These are phyloP conservation scores for Hepsetus odoe DNA, from an alignment of 2,113 vertebrate species.

Conservation along the genomic window DNA sequence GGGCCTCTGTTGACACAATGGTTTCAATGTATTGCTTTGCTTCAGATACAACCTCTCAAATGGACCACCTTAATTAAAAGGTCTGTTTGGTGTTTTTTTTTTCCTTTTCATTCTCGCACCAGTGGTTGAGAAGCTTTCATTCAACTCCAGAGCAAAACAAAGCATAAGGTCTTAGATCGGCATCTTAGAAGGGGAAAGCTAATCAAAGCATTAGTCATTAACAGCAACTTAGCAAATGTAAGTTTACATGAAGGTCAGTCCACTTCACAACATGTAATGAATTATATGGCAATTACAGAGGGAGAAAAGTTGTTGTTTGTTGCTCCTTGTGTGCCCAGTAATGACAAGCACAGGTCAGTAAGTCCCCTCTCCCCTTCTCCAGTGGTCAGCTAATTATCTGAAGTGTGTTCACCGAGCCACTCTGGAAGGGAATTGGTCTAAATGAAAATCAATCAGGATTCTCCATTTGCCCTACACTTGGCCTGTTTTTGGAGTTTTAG, in stretches of 20 bases:
- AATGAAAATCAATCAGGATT: conserved; percentile 4
- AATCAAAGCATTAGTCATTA: conserved; percentile 82
- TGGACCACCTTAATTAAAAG: conserved; percentile 73
- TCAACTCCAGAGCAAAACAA: conserved; percentile 74
- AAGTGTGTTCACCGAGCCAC: conserved; percentile 41
- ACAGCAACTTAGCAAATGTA: conserved; percentile 80
- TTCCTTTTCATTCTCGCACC: conserved; percentile 63
- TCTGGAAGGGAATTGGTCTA: conserved; percentile 15
- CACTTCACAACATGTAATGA: conserved; percentile 76
- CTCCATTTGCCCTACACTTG: neutral
- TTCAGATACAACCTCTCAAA: conserved; percentile 64
- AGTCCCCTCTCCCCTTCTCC: conserved; percentile 26
- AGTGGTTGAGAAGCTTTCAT: conserved; percentile 70
- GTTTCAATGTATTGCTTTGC: conserved; percentile 27
- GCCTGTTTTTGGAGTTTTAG: neutral
- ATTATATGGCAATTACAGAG: conserved; percentile 76
- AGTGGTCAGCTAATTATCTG: conserved; percentile 45
- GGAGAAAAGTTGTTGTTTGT: conserved; percentile 67
- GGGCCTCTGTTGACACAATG: conserved; percentile 56
- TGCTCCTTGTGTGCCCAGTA: conserved; percentile 46
- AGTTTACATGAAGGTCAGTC: conserved; percentile 80
- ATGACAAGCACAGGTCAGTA: conserved; percentile 46
- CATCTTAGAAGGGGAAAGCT: conserved; percentile 69
- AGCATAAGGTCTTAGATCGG: conserved; percentile 68
- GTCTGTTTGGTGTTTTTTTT: conserved; percentile 58